Evolutionary conservation across 2,797 vertebrate genomes (phyloP).

Genomic region (Malacoctenus gilli): DNA sequence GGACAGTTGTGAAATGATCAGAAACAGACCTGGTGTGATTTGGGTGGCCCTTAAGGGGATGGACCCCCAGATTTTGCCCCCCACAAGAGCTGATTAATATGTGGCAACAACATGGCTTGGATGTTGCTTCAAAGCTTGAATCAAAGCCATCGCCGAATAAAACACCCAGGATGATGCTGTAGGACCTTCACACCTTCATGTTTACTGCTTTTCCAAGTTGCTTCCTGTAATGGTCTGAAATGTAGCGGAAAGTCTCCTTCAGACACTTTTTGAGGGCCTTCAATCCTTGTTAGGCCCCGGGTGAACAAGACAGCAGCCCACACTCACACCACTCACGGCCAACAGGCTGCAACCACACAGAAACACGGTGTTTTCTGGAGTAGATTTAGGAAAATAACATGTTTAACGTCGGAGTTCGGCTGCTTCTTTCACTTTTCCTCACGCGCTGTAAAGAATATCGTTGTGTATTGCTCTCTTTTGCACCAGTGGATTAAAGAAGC

Average conservation of each 20-base stretch:
- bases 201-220: not conserved
- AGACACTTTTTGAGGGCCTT: not conserved
- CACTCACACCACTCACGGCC: slow-evolving; percentile 1
- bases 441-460: slow-evolving; percentile 10
- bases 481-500: not conserved
- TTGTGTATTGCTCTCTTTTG: slow-evolving; percentile 3
- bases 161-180: not conserved
- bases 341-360: not conserved
- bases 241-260: not conserved
- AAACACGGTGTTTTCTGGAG: slow-evolving; percentile 9
- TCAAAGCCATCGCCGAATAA: not conserved
- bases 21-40: no score
- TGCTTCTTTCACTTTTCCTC: slow-evolving; percentile 15
- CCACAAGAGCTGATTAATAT: no score
- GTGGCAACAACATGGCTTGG: no score
- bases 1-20: no score
- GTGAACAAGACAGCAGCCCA: not conserved
- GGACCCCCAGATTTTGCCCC: no score
- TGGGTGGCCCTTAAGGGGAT: no score
- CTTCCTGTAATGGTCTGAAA: not conserved
- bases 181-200: not conserved
- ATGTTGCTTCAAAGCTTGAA: not conserved
- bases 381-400: slow-evolving; percentile 16
- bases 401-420: slow-evolving; percentile 28
- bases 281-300: not conserved